Conservation (phyloP, 2,113 vertebrate species). For the Athene cunicularia region DNA sequence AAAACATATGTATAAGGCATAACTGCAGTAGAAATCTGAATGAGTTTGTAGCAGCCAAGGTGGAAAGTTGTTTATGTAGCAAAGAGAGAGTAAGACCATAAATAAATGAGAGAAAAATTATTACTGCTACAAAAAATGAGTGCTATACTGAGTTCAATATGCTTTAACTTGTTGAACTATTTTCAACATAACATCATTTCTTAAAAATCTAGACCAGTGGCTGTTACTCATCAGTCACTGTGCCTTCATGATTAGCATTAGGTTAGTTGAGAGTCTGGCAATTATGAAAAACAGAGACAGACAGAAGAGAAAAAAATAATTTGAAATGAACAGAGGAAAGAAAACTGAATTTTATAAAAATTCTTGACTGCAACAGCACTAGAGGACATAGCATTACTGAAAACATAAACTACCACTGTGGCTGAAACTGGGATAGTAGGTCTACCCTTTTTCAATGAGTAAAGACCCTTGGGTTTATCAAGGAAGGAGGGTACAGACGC, state of each 20-base stretch:
- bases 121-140: not conserved
- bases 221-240: not conserved
- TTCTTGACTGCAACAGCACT: not conserved
- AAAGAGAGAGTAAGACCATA: not conserved
- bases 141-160: not conserved
- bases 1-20: not conserved
- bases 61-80: not conserved
- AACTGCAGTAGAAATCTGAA: not conserved
- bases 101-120: not conserved
- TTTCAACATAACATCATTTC: not conserved
- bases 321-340: not conserved
- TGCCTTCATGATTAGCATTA: not conserved
- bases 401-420: not conserved
- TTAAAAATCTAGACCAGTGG: not conserved
- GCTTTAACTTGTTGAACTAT: not conserved
- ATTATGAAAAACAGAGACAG: not conserved
- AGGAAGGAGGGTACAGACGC: not conserved
- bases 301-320: not conserved
- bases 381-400: not conserved
- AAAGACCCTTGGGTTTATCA: rapidly evolving
- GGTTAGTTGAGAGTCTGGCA: not conserved
- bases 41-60: not conserved
- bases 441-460: not conserved
- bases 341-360: not conserved
- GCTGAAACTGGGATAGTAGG: not conserved